Base-by-base conservation (phyloP, 1,140 invertebrate species). In the Phortica variegata region DNA sequence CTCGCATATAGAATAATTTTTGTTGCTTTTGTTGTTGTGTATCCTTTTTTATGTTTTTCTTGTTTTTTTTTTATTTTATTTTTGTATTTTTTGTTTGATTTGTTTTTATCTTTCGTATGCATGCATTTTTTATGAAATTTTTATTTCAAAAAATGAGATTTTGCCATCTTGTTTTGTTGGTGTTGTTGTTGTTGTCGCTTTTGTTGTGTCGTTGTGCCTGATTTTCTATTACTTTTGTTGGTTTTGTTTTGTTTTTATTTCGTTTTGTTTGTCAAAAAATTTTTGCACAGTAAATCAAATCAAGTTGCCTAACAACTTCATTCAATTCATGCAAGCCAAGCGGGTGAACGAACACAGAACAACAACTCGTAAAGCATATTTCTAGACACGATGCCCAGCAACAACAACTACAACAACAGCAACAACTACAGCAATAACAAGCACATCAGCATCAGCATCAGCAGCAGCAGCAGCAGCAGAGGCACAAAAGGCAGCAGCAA, bases 271-370 rank as follows among this genome's bases (percentile, higher is more conserved):
- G 56, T 49, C 23, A 26, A 52, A 43, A 61, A 62, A 59, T 54
- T 61, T 68, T 53, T 60, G 63, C 57, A 68, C 63, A 68, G 63
- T 68, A 68, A 68, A 68, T 68, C 63, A 68, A 68, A 68, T 68
- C 63, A 68, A n/a, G 63, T 68, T 68, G 63, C 63, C 63, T 68
- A 69, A 68, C 63, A 68, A 68, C 63, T 68, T 63, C 68, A 68
- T 68, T 63, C 63, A 68, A 68, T n/a, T n/a, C n/a, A n/a, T n/a
- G n/a, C n/a, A n/a, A n/a, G n/a, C n/a, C n/a, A n/a, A n/a, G n/a
- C n/a, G n/a, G n/a, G n/a, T n/a, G n/a, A n/a, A n/a, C n/a, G n/a
- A n/a, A n/a, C n/a, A n/a, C n/a, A n/a, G n/a, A n/a, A n/a, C n/a
- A n/a, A n/a, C n/a, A n/a, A n/a, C n/a, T n/a, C n/a, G n/a, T n/a